phyloP scores from a whole-genome alignment of 2,888 invertebrate species.

The Acleris holmiana region DNA sequence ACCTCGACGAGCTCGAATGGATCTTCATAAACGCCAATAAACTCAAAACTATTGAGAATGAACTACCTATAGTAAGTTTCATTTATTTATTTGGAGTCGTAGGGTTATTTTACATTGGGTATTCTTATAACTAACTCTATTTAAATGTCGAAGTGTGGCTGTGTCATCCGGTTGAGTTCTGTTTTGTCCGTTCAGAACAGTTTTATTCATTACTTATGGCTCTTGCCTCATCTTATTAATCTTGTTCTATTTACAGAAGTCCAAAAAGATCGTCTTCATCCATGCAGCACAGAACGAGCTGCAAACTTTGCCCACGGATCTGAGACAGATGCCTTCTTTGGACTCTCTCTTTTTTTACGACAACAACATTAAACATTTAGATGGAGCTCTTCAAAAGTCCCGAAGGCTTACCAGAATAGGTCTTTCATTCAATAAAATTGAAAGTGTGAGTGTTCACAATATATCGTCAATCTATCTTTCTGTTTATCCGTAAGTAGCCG shows the following conservation, averaged over 20 bases:
- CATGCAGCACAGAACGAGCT: slow-evolving; percentile 90
- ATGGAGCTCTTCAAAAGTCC: slow-evolving; percentile 89
- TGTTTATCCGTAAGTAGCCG: neutral
- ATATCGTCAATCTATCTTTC: slow-evolving; percentile 4
- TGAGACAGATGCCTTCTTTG: slow-evolving; percentile 87
- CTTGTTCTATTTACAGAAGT: slow-evolving; percentile 65
- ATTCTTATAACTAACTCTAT: too few species aligned
- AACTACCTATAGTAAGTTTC: slow-evolving; percentile 87
- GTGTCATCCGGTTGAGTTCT: too few species aligned
- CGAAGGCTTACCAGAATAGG: slow-evolving; percentile 87
- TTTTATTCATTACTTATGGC: too few species aligned
- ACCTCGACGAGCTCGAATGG: slow-evolving; percentile 89
- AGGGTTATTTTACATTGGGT: too few species aligned
- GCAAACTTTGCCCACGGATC: slow-evolving; percentile 88
- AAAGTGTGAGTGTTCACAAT: slow-evolving; percentile 82
- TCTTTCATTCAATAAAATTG: slow-evolving; percentile 89
- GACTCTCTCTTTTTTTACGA: slow-evolving; percentile 89
- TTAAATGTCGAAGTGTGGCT: too few species aligned
- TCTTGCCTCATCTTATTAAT: neutral
- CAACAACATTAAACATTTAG: slow-evolving; percentile 88
- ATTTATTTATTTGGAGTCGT: neutral
- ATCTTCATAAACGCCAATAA: slow-evolving; percentile 91
- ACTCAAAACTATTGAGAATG: slow-evolving; percentile 89
- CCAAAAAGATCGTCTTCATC: slow-evolving; percentile 87
- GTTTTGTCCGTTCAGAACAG: too few species aligned